These are phyloP conservation scores for Oryzias woworae DNA, from an alignment of 2,113 vertebrate species.

Conservation along the genomic window DNA sequence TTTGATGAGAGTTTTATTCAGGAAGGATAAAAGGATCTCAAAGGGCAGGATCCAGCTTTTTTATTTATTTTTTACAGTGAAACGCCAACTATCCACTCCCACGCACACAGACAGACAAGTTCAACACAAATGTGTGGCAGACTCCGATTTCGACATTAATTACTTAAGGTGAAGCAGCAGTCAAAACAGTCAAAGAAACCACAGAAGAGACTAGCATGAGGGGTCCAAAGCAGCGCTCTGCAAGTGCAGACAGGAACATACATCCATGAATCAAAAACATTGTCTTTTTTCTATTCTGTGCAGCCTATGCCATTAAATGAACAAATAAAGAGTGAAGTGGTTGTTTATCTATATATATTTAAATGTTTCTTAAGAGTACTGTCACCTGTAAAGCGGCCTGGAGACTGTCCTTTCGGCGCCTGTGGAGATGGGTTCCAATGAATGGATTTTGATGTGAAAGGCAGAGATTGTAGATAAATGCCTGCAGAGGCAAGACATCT, in stretches of 20 bases:
- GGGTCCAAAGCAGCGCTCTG: slow-evolving; percentile 8
- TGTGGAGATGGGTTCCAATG: slow-evolving; percentile 57
- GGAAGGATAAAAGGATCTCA: slow-evolving; percentile 24
- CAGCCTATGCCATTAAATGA: slow-evolving; percentile 7
- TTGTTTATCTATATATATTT: slow-evolving; percentile 6
- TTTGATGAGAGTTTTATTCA: slow-evolving; percentile 22
- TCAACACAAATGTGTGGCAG: slow-evolving; percentile 44
- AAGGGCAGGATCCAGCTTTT: slow-evolving; percentile 25
- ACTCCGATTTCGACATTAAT: slow-evolving; percentile 54
- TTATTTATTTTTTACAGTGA: slow-evolving; percentile 9
- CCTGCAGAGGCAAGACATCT: slow-evolving; percentile 71
- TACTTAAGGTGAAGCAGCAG: slow-evolving; percentile 61
- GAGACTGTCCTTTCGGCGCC: slow-evolving; percentile 62
- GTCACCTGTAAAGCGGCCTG: slow-evolving; percentile 57
- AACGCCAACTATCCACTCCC: slow-evolving; percentile 49
- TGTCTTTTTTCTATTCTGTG: neutral
- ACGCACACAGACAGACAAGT: slow-evolving; percentile 38
- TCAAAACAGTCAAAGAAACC: slow-evolving; percentile 47
- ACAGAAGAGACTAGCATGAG: slow-evolving; percentile 2
- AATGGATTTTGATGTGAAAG: slow-evolving; percentile 73
- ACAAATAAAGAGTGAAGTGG: slow-evolving; percentile 23
- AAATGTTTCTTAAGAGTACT: slow-evolving; percentile 51
- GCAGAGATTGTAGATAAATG: slow-evolving; percentile 78
- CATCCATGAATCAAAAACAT: neutral
- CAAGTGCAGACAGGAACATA: slow-evolving; percentile 11